Evolutionary conservation across 2,888 invertebrate species (phyloP).

Genomic region (Caenorhabditis japonica): DNA sequence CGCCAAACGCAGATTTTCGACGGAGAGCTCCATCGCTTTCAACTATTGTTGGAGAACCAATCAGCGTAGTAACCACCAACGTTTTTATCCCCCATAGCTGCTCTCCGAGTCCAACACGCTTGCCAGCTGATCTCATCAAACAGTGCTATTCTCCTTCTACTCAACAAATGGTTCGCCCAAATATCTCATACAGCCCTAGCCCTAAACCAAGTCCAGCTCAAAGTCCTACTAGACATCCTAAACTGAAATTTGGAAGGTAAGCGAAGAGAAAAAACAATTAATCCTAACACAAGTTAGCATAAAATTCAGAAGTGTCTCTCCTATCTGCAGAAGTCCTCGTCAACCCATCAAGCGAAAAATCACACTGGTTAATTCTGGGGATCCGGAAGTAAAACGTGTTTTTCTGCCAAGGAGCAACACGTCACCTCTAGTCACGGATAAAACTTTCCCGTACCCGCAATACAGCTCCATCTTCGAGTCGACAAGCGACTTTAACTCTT

Average conservation of each 20-base stretch:
- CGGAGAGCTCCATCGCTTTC: conserved; percentile 45
- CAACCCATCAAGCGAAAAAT: conserved; percentile 31
- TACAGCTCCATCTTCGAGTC: conserved; percentile 15
- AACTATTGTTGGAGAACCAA: conserved; percentile 60
- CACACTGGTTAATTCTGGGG: conserved; percentile 7
- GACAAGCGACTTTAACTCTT: conserved; percentile 21
- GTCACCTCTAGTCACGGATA: conserved; percentile 58
- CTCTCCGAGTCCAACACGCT: conserved; percentile 73
- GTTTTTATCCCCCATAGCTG: conserved; percentile 72
- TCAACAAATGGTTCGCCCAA: conserved; percentile 73
- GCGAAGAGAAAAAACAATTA: not conserved
- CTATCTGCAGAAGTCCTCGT: conserved; percentile 20
- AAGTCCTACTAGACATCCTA: conserved; percentile 56
- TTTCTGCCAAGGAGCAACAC: conserved; percentile 47
- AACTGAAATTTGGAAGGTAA: conserved; percentile 41
- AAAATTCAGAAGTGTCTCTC: conserved; percentile 48
- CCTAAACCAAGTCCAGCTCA: conserved; percentile 58
- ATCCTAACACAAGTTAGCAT: not conserved
- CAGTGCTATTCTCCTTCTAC: conserved; percentile 76
- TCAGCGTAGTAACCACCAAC: conserved; percentile 76
- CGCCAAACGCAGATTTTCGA: conserved; percentile 25
- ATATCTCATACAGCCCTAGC: conserved; percentile 75
- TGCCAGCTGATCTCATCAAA: conserved; percentile 55
- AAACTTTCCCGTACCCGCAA: conserved; percentile 59
- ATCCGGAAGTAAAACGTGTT: conserved; percentile 19